Base-by-base conservation (phyloP, 37 sponge, comb jelly and placozoan species). In the Theonella swinhoei region DNA sequence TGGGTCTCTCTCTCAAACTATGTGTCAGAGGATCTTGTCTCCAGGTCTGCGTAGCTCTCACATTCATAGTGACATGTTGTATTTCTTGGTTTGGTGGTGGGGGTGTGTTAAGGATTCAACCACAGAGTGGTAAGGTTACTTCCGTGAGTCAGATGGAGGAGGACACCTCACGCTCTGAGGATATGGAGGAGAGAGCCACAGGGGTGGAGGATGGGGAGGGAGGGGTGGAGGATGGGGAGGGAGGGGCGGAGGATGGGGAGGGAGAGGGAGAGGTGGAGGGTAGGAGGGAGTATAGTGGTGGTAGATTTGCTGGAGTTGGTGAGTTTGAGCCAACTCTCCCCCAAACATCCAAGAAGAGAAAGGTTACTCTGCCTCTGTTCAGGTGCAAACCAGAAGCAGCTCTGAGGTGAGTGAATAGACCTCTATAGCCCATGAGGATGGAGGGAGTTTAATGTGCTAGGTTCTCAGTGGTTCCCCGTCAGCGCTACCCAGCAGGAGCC, bases 1-100 rank as follows among this genome's bases (percentile, higher is more conserved):
- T 96, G 97, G 97, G 74, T 80, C 14, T 87, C 90, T 61, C 83
- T 96, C 73, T 89, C 90, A 61, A 89, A 83, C 42, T 82, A 91
- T 42, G 67, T 96, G 32, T 43, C 93, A 71, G 61, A 94, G 60
- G 47, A 63, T 0, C 43, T 90, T 2, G 77, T 94, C 11, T 41
- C 63, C 29, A 91, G 70, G 91, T 83, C n/a, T n/a, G n/a, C n/a
- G n/a, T 64, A 47, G 75, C 35, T 14, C 42, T 24, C 42, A 47
- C 2, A 39, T 29, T 63, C 64, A 42, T 39, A 17, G 54, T 23
- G 41, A 23, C 47, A 39, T 8, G 22, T 28, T 11, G n/a, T 36
- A 24, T 11, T 28, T 72, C 14, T 11, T 36, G 73, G 19, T 8
- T 66, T 66, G 8, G 8, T 9, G 35, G 4, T 69, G 33, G 1